Conservation (phyloP, 2,888 invertebrate species). For the Diabrotica balteata region DNA sequence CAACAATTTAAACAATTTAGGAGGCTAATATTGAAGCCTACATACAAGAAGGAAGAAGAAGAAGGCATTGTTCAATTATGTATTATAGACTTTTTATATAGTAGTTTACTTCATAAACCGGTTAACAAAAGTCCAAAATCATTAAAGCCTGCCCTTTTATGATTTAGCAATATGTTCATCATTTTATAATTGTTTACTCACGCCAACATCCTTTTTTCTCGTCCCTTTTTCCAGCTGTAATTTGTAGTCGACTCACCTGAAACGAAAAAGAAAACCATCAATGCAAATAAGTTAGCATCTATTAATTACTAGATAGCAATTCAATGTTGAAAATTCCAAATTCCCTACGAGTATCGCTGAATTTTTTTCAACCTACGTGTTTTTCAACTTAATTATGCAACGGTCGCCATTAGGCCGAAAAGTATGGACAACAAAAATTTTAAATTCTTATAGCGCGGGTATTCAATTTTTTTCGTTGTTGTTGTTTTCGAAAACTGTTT, state of each 20-base stretch:
- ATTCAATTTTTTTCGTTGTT: slow-evolving; percentile 5
- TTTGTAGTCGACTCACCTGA: slow-evolving; percentile 26
- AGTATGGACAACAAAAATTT: slow-evolving; percentile 21
- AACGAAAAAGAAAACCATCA: slow-evolving; percentile 22
- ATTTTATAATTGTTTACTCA: slow-evolving; percentile 6
- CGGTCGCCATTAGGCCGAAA: slow-evolving; percentile 2
- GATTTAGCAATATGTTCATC: background rate
- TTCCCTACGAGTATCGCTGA: slow-evolving; percentile 10
- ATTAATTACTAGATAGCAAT: slow-evolving; percentile 28
- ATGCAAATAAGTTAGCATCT: slow-evolving; percentile 14
- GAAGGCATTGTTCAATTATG: no score
- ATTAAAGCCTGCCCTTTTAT: no score
- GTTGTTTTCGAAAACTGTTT: slow-evolving; percentile 12
- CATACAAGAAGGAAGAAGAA: no score
- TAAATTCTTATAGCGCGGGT: slow-evolving; percentile 20
- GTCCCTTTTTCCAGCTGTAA: slow-evolving; percentile 1
- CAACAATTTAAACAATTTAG: no score
- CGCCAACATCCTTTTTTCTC: background rate
- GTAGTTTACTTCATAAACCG: no score
- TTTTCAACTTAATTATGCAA: slow-evolving; percentile 19
- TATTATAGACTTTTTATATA: no score
- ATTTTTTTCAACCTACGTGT: slow-evolving; percentile 9
- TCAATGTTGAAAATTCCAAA: slow-evolving; percentile 24
- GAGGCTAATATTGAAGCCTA: no score
- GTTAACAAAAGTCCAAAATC: no score